These are phyloP conservation scores for Gallinago undulata DNA, from an alignment of 2,113 vertebrate species.

Conservation along the genomic window DNA sequence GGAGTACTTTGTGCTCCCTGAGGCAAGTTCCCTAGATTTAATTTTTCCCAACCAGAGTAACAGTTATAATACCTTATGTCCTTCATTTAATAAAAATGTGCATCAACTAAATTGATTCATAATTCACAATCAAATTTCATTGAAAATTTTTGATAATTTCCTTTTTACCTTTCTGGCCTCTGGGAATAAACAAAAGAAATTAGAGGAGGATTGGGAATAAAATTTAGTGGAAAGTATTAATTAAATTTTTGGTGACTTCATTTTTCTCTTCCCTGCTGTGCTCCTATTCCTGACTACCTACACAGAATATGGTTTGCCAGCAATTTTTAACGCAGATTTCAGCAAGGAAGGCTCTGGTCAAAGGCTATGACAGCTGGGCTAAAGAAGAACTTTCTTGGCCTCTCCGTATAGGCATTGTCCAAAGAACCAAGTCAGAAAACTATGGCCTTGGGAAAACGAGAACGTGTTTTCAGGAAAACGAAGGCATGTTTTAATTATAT, in stretches of 20 bases:
- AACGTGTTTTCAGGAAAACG: background rate
- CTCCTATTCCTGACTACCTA: background rate
- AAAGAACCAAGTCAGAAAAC: background rate
- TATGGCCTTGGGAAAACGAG: background rate
- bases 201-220: background rate
- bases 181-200: background rate
- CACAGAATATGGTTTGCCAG: background rate
- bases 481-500: background rate
- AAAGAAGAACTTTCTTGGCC: background rate
- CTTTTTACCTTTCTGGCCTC: background rate
- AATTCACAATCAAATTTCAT: background rate
- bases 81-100: background rate
- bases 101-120: background rate
- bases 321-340: background rate
- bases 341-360: background rate
- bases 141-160: background rate
- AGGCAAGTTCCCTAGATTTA: background rate
- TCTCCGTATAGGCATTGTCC: background rate
- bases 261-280: background rate
- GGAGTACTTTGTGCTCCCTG: background rate
- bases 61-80: background rate
- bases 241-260: background rate
- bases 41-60: background rate
- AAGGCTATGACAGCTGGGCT: background rate
- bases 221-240: background rate